Evolutionary conservation across 1,140 invertebrate genomes (phyloP), one percentile per base, ranked within the genome.

Genomic region (Drosophila kepulauana): DNA sequence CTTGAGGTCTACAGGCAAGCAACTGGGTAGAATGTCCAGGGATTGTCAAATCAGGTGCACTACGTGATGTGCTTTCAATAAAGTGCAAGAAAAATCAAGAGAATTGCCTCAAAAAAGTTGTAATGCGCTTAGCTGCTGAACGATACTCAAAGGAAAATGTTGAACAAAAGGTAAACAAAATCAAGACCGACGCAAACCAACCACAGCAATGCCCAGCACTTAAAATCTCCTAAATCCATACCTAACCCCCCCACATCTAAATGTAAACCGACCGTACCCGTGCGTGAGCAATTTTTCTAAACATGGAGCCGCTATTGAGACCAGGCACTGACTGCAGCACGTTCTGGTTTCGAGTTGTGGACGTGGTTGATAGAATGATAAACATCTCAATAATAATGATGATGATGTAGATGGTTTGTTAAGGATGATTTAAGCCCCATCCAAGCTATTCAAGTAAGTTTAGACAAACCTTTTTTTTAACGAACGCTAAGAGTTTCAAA

Each of bases 61-160:
- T 73, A 87, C 84, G 84, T 87, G 84, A 87, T 81, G 84, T 87
- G 84, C 84, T 88, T 87, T 80, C 84, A 76, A 82, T 86, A 87
- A 87, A 87, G 76, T 87, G 82, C 76, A 87, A 79, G 68, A 74
- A 74, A 38, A 38, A 38, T 7, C 35, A 8, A 38, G 7, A 10
- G 35, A 38, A 38, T 38, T 38, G 35, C 35, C 35, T 20, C 57
- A 67, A 61, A 63, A 86, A 87, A 87, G 63, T 87, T 87, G 88
- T 87, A 88, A 86, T 86, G 78, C 82, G 82, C 78, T 86, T 81
- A 86, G 75, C 74, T 66, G 78, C 75, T 66, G 74, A 69, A 57
- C 79, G 79, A 82, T 87, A 87, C 76, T 82, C 59, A 68, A 65
- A 58, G 43, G 51, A 76, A 66, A 71, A 71, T 64, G 63, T 58